Base-by-base conservation (phyloP, 2,113 vertebrate genomes). In the Notiomystis cincta region DNA sequence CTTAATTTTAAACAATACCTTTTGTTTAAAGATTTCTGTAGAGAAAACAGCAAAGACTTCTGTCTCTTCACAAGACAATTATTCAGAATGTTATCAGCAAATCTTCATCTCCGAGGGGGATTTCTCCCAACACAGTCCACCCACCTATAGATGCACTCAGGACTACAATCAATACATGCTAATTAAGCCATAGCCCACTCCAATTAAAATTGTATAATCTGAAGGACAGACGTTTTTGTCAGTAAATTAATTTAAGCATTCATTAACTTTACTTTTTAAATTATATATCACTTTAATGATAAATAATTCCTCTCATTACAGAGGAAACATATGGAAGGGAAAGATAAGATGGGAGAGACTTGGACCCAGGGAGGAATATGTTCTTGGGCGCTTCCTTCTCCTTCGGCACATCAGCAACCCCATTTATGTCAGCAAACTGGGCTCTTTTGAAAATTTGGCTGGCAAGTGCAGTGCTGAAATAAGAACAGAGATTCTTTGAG, bases 281-380 rank as follows among this genome's bases (percentile, higher is more conserved):
- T 96, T 92, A 90, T 77, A 92, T 94, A 94, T 80, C 67, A 56
- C 79, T 96, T 93, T 92, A 94, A 95, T 75, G 80, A 93, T 93
- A 96, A 96, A 88, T 93, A 96, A 97, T 95, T 93, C 67, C 66
- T 86, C 93, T 96, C 95, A 90, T 96, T 96, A 96, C 51, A 86
- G 75, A 44, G 72, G 56, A 94, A 96, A 90, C 95, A 96, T 95
- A 95, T 96, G 95, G 95, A 89, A 89, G 20, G 44, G 82, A 18
- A 90, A 96, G 95, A 96, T 96, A 96, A 96, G 95, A 91, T 48
- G 69, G 76, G 60, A 90, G 51, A 83, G 66, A 51, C 58, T 92
- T 71, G 86, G 69, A 64, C 56, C 28, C 20, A n/a, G 56, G 3
- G 6, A 93, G 76, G 85, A 94, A 76, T 28, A 35, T 48, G 48